Evolutionary conservation across 2,113 vertebrate species (phyloP).

Genomic region (Zosterops hypoxanthus): DNA sequence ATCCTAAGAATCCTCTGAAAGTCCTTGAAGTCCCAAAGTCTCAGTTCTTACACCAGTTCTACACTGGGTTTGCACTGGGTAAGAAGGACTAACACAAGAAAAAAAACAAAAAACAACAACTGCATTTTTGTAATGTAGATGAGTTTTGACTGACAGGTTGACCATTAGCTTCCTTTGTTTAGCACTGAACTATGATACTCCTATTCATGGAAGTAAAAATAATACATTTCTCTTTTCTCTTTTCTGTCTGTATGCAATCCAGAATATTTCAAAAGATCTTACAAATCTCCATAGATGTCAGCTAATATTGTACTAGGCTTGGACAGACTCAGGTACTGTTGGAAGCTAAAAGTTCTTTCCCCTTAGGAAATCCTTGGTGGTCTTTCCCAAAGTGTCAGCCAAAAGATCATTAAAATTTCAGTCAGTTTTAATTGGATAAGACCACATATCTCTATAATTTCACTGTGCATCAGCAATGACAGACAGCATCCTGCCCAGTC

Average conservation of each 20-base stretch:
- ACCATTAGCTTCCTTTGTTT: conserved; percentile 31
- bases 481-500: background rate
- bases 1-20: background rate
- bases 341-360: background rate
- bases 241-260: background rate
- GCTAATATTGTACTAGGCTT: background rate
- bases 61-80: background rate
- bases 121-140: conserved; percentile 13
- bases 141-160: conserved; percentile 36
- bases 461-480: background rate
- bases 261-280: conserved; percentile 27
- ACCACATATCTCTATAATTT: background rate
- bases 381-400: background rate
- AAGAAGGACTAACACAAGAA: background rate
- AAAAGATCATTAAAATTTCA: background rate
- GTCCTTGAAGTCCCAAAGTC: background rate
- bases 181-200: conserved; percentile 6
- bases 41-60: background rate
- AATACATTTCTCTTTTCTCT: background rate
- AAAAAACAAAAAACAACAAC: background rate
- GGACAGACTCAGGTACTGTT: background rate
- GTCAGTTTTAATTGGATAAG: conserved; percentile 1
- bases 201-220: conserved; percentile 16
- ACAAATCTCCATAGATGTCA: background rate
- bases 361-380: conserved; percentile 5